phyloP scores from a whole-genome alignment of 2,113 vertebrate species.

The Antechinus flavipes region DNA sequence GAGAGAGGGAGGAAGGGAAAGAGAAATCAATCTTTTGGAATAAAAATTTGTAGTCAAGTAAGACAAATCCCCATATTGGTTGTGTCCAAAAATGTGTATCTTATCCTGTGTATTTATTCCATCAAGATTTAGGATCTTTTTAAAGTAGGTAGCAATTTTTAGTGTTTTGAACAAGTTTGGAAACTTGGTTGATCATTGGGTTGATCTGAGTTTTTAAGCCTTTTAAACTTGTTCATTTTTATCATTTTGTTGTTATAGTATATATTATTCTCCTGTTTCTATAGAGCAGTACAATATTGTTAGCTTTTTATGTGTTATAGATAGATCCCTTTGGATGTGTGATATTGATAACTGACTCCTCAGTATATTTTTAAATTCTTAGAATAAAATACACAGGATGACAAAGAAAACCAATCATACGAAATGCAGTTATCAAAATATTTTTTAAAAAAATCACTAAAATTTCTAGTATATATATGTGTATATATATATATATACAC shows the following conservation, averaged over 20 bases:
- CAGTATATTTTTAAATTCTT: background rate
- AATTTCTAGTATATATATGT: background rate
- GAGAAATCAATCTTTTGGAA: background rate
- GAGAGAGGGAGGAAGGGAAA: no score
- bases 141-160: background rate
- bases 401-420: background rate
- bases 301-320: background rate
- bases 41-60: background rate
- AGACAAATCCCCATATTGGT: background rate
- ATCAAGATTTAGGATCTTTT: background rate
- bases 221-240: background rate
- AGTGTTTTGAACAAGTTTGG: background rate
- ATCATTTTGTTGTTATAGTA: background rate
- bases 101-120: background rate
- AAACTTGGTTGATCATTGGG: background rate
- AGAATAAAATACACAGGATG: background rate
- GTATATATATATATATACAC: no score
- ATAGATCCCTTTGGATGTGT: background rate
- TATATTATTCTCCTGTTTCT: background rate
- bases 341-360: background rate
- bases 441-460: background rate
- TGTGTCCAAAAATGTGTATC: background rate
- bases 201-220: background rate
- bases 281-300: background rate
- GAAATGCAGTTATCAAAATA: background rate